phyloP scores from a whole-genome alignment of 2,797 vertebrate genomes.

The Cottoperca gobio region DNA sequence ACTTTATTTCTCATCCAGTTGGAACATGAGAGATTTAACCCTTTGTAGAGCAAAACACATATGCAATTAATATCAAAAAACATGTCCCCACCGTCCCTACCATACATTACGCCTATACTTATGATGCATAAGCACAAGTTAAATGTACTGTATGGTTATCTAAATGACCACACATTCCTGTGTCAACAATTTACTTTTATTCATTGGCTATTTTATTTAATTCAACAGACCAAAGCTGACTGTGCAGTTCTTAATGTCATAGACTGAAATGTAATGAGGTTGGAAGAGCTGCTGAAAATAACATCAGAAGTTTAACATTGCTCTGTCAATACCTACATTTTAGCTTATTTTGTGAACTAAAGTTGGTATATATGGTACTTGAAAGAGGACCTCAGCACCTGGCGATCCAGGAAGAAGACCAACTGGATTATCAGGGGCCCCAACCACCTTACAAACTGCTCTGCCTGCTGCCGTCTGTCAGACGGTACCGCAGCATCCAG shows the following conservation, averaged over 20 bases:
- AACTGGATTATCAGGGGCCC: neutral
- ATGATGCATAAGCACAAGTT: too few relatives aligned
- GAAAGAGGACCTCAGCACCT: neutral
- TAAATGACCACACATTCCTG: slow-evolving; percentile 2
- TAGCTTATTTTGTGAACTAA: neutral
- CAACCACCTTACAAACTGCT: neutral
- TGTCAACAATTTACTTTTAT: slow-evolving; percentile 29
- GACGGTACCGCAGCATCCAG: neutral
- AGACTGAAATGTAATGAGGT: slow-evolving; percentile 4
- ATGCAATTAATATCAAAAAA: too few relatives aligned
- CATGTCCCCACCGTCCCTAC: too few relatives aligned
- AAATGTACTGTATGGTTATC: too few relatives aligned
- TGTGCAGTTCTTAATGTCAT: neutral
- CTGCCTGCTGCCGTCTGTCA: neutral
- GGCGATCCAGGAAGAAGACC: neutral
- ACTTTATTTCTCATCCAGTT: too few relatives aligned
- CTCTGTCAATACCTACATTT: neutral
- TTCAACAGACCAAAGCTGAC: slow-evolving; percentile 21
- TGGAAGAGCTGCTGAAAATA: neutral
- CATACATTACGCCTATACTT: too few relatives aligned
- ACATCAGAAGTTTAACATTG: neutral
- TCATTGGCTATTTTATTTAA: slow-evolving; percentile 27
- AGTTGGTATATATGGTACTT: neutral
- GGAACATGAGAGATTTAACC: too few relatives aligned
- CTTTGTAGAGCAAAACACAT: too few relatives aligned